Base-by-base conservation (phyloP, 2,888 invertebrate species). In the Himalopsyche kuldschensis region DNA sequence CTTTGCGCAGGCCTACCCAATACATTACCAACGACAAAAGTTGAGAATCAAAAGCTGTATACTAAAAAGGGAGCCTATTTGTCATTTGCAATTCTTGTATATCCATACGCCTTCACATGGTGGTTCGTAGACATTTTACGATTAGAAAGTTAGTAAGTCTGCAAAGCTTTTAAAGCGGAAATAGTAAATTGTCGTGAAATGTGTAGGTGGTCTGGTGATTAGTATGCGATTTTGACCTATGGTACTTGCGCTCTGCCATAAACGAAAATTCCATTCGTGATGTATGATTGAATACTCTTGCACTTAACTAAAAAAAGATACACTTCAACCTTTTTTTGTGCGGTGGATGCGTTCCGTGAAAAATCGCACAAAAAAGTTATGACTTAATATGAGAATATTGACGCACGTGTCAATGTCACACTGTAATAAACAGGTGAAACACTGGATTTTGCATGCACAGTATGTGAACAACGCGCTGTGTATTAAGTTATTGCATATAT, bases 141-240 rank as follows among this genome's bases (percentile, higher is more conserved):
- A 80, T 80, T 80, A 80, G 80, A 80, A 80, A 80, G 80, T 80
- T 41, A 27, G 80, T 41, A 69, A 80, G 63, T 80, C 41, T 41
- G 46, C 47, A 80, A 75, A 41, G 69, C 69, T 69, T 46, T 80
- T 80, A 69, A n/a, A 31, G 69, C 80, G 69, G 80, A 80, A 80
- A 69, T 80, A 41, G 80, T 75, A 69, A 80, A 35, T 41, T 80
- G 80, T 80, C 80, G 46, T 69, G 63, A 46, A 80, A 80, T 27
- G 69, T 63, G 80, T 80, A 80, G 80, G 80, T 35, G 31, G 79
- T 27, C 46, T 32, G 24, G 78, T 47, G 78, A 47, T 78, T 41
- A 78, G 41, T 27, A n/a, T 35, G 78, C 78, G 47, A 78, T 78
- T 41, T 35, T 46, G 78, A 55, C 55, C 55, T 55, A 55, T 20